Evolutionary conservation across 1,140 invertebrate species (phyloP).

Genomic region (Drosophila albomicans): DNA sequence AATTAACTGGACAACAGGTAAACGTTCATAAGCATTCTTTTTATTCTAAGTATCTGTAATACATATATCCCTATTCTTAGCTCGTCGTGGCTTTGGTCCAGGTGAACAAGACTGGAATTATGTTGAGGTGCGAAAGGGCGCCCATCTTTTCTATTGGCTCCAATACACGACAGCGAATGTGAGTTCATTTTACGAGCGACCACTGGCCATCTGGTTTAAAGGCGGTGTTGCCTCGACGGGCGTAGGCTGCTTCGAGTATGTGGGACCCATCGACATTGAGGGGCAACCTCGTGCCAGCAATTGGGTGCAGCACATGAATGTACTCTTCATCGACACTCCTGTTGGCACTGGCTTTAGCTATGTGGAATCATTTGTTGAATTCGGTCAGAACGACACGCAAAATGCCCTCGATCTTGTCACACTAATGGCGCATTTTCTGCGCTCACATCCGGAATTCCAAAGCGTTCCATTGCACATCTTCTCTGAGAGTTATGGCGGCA

Average conservation of each 20-base stretch:
- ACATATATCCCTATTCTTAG: constrained; percentile 17
- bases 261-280: constrained; percentile 90
- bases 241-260: constrained; percentile 91
- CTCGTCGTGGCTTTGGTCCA: constrained; percentile 85
- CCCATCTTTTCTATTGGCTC: constrained; percentile 94
- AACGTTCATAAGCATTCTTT: neutral
- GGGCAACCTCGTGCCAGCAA: constrained; percentile 89
- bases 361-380: constrained; percentile 86
- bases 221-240: constrained; percentile 91
- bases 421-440: constrained; percentile 88
- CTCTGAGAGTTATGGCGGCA: constrained; percentile 95
- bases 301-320: constrained; percentile 92
- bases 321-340: constrained; percentile 95
- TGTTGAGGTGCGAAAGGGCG: constrained; percentile 88
- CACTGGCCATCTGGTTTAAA: constrained; percentile 92
- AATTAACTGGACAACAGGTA: constrained; percentile 48
- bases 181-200: constrained; percentile 87
- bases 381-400: constrained; percentile 89
- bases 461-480: constrained; percentile 92
- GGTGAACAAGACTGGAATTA: constrained; percentile 89
- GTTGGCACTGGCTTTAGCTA: constrained; percentile 95
- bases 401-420: constrained; percentile 92
- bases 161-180: constrained; percentile 89
- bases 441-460: constrained; percentile 88
- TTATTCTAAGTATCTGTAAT: too few species aligned